phyloP scores from a whole-genome alignment of 1,140 invertebrate genomes.

The Eurosta solidaginis region DNA sequence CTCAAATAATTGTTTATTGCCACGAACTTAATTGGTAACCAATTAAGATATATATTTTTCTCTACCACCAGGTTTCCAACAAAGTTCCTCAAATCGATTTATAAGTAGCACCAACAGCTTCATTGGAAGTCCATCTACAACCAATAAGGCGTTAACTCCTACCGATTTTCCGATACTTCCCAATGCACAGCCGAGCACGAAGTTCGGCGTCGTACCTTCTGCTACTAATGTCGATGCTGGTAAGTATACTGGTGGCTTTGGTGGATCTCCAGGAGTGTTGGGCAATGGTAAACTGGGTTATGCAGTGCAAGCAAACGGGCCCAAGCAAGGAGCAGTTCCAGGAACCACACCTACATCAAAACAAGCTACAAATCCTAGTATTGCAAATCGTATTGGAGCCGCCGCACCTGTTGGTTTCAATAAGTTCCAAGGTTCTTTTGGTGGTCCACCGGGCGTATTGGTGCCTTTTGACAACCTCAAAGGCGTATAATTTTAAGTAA shows the following conservation, averaged over 20 bases:
- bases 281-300: slow-evolving; percentile 33
- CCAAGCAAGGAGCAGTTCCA: not conserved
- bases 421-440: slow-evolving; percentile 45
- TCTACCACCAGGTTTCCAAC: not conserved
- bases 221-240: not conserved
- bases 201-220: not conserved
- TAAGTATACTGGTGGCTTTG: slow-evolving; percentile 41
- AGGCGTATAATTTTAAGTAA: not conserved
- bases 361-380: not conserved
- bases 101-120: not conserved
- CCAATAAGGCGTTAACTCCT: slow-evolving; percentile 14
- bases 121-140: not conserved
- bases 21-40: not conserved
- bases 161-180: not conserved
- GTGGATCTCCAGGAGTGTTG: slow-evolving; percentile 48
- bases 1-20: not conserved
- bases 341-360: not conserved
- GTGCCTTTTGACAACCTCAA: slow-evolving; percentile 52
- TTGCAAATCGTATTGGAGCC: slow-evolving; percentile 17
- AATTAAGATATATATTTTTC: not conserved
- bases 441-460: slow-evolving; percentile 55
- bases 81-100: not conserved
- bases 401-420: slow-evolving; percentile 16
- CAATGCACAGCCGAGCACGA: not conserved
- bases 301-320: slow-evolving; percentile 29